Conservation (phyloP, 2,888 invertebrate species). For the Apodemia duryi region DNA sequence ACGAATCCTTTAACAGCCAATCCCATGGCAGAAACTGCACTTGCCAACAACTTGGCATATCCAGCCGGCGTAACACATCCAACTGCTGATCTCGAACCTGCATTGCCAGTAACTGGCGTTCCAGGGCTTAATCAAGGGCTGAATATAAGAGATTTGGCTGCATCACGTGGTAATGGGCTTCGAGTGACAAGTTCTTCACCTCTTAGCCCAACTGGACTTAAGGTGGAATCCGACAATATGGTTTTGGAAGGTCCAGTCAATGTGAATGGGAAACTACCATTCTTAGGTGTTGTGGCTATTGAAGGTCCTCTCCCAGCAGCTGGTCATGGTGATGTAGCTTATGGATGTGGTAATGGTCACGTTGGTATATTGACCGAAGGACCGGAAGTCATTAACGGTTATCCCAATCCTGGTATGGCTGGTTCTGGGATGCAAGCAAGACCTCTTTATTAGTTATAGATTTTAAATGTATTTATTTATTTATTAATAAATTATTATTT, state of each 20-base stretch:
- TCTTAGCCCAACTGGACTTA: conserved; percentile 33
- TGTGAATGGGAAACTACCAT: conserved; percentile 33
- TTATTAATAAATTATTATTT: conserved; percentile 19
- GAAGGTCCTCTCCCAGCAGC: conserved; percentile 34
- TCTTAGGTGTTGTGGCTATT: conserved; percentile 35
- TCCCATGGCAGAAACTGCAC: conserved; percentile 3
- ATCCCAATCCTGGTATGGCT: background rate
- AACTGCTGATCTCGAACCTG: background rate
- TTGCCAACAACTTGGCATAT: conserved; percentile 2
- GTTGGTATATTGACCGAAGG: conserved; percentile 23
- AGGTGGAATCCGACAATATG: conserved; percentile 33
- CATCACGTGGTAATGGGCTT: conserved; percentile 31
- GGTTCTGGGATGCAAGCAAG: conserved; percentile 8
- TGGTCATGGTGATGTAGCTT: conserved; percentile 37
- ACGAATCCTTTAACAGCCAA: conserved; percentile 10
- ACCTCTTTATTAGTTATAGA: conserved; percentile 11
- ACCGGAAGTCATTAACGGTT: conserved; percentile 10
- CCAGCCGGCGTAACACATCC: background rate
- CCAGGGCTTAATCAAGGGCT: conserved; percentile 22
- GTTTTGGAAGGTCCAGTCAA: conserved; percentile 34
- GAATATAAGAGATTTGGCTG: conserved; percentile 15
- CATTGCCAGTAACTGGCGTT: background rate
- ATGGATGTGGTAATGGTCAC: conserved; percentile 38
- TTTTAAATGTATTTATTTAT: conserved; percentile 8
- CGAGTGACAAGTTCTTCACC: conserved; percentile 34